Base-by-base conservation (phyloP, 2,888 invertebrate genomes). In the Leptothorax acervorum region DNA sequence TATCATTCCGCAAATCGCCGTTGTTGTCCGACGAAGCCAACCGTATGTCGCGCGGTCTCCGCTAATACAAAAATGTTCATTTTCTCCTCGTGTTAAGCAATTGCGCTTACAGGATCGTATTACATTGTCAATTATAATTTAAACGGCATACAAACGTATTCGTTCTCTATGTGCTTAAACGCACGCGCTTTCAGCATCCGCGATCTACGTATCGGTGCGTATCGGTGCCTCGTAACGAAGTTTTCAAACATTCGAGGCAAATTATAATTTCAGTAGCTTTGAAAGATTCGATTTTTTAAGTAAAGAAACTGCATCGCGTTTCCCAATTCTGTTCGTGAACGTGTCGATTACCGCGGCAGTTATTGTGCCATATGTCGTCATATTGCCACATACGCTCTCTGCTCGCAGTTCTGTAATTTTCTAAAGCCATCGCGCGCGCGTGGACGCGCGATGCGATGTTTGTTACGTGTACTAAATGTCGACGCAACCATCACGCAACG, bases 381-480 rank as follows among this genome's bases (percentile, higher is more conserved):
- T 31, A n/a, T 78, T 70, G 78, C 71, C 78, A 70, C 71, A 78
- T 78, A 78, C 71, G 71, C 45, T 78, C 70, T 70, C 31, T 57
- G 45, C 51, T 76, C 39, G 55, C 35, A 42, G 78, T 78, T 71
- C 78, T 78, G 57, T 78, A 78, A 78, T 78, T 78, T 78, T 78
- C 78, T 78, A 78, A 78, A 78, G 71, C 78, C 45, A 78, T 78
- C 78, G 78, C 55, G 70, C 66, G 42, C 15, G n/a, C 12, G 39
- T 39, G 23, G 65, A 65, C 45, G 66, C 45, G 70, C 31, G 76
- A 62, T 42, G 70, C 11, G 70, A 78, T 78, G 71, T 78, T 78
- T 78, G 78, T 71, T 78, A 78, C 78, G 78, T 71, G 55, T 78
- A 78, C 71, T 78, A 78, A 78, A 78, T 78, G 78, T 78, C 78